A percentile compares a stretch with the other conserved stretches of the same genome.
Evolutionary conservation across 2,797 vertebrate species (phyloP).

Genomic region (Acrocephalus scirpaceus): DNA sequence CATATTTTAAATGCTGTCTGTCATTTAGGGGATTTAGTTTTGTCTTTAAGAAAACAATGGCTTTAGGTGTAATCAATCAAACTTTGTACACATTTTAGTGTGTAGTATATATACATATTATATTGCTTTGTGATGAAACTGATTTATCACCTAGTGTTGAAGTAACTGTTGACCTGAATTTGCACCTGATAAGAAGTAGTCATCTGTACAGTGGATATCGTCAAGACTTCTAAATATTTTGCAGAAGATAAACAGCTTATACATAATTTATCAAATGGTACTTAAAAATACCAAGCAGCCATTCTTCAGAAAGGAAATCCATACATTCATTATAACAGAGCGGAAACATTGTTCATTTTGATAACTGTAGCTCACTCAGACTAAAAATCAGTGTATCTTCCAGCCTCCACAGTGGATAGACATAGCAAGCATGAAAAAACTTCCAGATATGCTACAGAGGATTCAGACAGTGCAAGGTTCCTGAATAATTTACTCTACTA

Average conservation of each 20-base stretch:
- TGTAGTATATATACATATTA: not conserved
- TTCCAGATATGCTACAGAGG: not conserved
- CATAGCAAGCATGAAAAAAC: not conserved
- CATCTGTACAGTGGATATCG: not conserved
- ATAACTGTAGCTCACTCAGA: not conserved
- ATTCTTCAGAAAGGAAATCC: not conserved
- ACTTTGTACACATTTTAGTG: not conserved
- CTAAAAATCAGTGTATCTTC: not conserved
- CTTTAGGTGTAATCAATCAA: not conserved
- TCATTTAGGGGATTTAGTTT: slow-evolving; percentile 56
- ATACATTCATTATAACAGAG: not conserved
- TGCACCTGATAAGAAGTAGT: not conserved
- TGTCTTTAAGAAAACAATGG: slow-evolving; percentile 9
- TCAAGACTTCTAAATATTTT: not conserved
- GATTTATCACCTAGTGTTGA: not conserved
- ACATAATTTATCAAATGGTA: not conserved
- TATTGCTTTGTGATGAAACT: not conserved
- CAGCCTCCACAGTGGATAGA: not conserved
- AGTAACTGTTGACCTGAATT: not conserved
- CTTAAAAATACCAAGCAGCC: not conserved
- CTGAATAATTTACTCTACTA: not conserved
- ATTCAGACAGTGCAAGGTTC: not conserved
- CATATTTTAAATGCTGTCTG: slow-evolving; percentile 57
- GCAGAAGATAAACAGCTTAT: not conserved
- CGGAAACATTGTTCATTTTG: not conserved